A percentile compares a stretch with the other conserved stretches of the same genome.
Evolutionary conservation across 2,797 vertebrate species (phyloP).

Genomic region (Rhodeus uyekii): DNA sequence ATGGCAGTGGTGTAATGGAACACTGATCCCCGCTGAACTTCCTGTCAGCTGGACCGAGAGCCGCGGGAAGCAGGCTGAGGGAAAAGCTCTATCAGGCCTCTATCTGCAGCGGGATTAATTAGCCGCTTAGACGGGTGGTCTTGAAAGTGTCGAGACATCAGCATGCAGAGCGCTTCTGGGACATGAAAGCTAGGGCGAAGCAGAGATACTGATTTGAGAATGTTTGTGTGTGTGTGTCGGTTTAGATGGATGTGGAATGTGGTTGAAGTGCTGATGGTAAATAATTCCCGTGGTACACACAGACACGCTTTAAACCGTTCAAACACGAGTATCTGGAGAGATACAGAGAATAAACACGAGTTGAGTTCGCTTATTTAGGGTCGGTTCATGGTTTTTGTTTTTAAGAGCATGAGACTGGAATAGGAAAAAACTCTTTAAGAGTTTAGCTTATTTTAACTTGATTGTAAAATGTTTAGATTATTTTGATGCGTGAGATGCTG

Average conservation of each 20-base stretch:
- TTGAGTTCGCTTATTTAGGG: neutral
- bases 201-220: constrained; percentile 12
- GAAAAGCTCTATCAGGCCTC: constrained; percentile 45
- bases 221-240: neutral
- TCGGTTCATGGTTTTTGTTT: neutral
- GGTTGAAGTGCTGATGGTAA: neutral
- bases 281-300: neutral
- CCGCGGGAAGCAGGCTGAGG: neutral
- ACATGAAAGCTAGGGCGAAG: constrained; percentile 51
- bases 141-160: constrained; percentile 46
- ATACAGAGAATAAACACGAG: neutral
- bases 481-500: neutral
- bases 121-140: constrained; percentile 55
- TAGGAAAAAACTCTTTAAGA: neutral
- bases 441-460: neutral
- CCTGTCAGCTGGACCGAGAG: constrained; percentile 21
- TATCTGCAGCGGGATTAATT: constrained; percentile 65
- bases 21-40: constrained; percentile 29
- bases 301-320: neutral
- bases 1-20: constrained; percentile 31
- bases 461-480: neutral
- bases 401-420: neutral
- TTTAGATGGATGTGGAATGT: neutral
- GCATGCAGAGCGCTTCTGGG: constrained; percentile 56
- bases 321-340: neutral